Conservation (phyloP, 2,888 invertebrate species). For the Acanthopleura granulata region DNA sequence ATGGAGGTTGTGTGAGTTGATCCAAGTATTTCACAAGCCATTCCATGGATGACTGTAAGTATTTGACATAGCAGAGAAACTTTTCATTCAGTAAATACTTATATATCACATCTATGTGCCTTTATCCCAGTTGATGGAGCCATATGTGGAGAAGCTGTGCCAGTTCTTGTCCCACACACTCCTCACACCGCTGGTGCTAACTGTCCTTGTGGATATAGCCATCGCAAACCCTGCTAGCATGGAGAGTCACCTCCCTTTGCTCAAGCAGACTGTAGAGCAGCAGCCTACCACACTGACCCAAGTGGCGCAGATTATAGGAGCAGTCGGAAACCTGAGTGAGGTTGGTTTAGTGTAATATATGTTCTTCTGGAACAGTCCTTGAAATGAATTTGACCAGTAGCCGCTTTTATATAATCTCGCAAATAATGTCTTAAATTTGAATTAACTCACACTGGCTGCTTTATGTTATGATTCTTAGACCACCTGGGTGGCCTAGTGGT, state of each 20-base stretch:
- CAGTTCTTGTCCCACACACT: slow-evolving; percentile 79
- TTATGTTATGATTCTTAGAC: too few relatives aligned
- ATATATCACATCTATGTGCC: neutral
- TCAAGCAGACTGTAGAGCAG: slow-evolving; percentile 73
- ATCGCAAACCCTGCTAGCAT: slow-evolving; percentile 80
- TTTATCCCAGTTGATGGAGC: slow-evolving; percentile 78
- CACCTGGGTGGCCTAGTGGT: too few relatives aligned
- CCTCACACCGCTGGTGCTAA: slow-evolving; percentile 77
- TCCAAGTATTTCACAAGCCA: too few relatives aligned
- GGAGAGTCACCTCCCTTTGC: slow-evolving; percentile 78
- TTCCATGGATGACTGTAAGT: too few relatives aligned
- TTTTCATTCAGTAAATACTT: too few relatives aligned
- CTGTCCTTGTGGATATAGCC: slow-evolving; percentile 83
- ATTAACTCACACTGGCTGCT: too few relatives aligned
- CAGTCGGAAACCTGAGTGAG: slow-evolving; percentile 67
- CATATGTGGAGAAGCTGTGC: slow-evolving; percentile 85
- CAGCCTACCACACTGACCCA: slow-evolving; percentile 61
- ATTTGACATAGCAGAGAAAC: too few relatives aligned
- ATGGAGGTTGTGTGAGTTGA: too few relatives aligned
- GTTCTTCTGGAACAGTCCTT: too few relatives aligned
- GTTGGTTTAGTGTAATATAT: slow-evolving; percentile 42
- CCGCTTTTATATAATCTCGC: too few relatives aligned
- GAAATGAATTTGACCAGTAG: too few relatives aligned
- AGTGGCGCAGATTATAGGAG: slow-evolving; percentile 67
- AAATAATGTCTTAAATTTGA: too few relatives aligned